These are phyloP conservation scores for Eudemis profundana DNA, from an alignment of 2,888 invertebrate species.

Conservation along the genomic window DNA sequence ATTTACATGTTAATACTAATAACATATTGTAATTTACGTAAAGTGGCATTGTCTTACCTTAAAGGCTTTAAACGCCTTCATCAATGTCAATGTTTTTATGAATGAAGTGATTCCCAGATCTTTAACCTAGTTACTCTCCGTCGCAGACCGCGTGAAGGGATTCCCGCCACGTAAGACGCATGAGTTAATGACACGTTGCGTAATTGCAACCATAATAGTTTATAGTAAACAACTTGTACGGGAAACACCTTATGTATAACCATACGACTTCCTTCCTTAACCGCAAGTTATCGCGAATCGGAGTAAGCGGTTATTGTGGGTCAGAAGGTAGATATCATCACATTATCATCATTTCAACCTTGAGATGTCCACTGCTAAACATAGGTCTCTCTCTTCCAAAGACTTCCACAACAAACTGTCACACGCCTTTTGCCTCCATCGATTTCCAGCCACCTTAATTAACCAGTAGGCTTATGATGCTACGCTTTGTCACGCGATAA, in stretches of 20 bases:
- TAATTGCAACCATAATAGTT: conserved; percentile 18
- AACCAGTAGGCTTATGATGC: too few species aligned
- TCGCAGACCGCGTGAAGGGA: conserved; percentile 12
- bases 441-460: too few species aligned
- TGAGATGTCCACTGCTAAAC: too few species aligned
- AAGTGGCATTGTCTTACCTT: background rate
- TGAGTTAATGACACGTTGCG: conserved; percentile 10
- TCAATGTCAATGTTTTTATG: conserved; percentile 18
- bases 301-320: conserved; percentile 4
- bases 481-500: too few species aligned
- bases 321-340: too few species aligned
- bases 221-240: conserved; percentile 1
- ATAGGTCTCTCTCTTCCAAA: too few species aligned
- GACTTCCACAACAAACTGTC: too few species aligned
- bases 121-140: conserved; percentile 24
- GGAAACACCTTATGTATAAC: conserved; percentile 30
- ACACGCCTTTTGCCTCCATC: too few species aligned
- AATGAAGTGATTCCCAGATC: conserved; percentile 24
- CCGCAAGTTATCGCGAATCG: background rate
- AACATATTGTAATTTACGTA: too few species aligned
- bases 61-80: background rate
- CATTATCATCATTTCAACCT: too few species aligned
- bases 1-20: background rate
- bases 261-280: conserved; percentile 34
- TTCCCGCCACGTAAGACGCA: conserved; percentile 18